These are phyloP conservation scores for Drosophila lini DNA, from an alignment of 1,140 invertebrate species.

Conservation along the genomic window DNA sequence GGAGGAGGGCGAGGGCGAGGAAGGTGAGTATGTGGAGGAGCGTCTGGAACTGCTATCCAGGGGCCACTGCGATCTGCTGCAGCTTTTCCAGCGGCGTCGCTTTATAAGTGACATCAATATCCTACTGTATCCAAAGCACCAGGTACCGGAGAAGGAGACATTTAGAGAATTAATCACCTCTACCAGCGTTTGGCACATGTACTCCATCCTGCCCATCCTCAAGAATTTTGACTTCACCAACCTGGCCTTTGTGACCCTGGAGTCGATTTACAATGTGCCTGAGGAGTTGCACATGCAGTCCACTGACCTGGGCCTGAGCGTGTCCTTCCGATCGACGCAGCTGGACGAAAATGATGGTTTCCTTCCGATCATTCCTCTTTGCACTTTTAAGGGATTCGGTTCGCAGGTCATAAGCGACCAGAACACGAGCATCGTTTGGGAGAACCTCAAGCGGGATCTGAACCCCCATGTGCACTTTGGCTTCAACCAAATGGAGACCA, in stretches of 20 bases:
- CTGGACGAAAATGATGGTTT: background rate
- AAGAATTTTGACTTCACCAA: constrained; percentile 66
- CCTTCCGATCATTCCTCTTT: constrained; percentile 31
- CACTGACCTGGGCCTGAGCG: constrained; percentile 43
- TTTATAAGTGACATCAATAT: constrained; percentile 54
- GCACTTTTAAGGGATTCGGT: constrained; percentile 54
- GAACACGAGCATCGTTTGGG: constrained; percentile 59
- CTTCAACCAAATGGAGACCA: constrained; percentile 58
- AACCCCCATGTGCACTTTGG: constrained; percentile 5
- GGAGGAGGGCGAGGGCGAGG: constrained; percentile 30
- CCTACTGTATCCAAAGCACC: constrained; percentile 60
- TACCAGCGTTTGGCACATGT: constrained; percentile 69
- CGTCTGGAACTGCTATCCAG: constrained; percentile 58
- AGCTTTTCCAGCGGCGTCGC: constrained; percentile 63
- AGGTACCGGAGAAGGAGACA: background rate
- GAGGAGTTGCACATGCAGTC: constrained; percentile 28
- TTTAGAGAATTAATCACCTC: constrained; percentile 43
- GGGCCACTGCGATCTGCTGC: constrained; percentile 70
- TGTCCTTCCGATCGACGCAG: constrained; percentile 49
- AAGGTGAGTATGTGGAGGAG: constrained; percentile 32
- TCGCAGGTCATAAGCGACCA: constrained; percentile 62
- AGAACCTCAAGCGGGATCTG: constrained; percentile 61
- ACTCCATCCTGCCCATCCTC: constrained; percentile 69
- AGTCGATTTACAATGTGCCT: constrained; percentile 67
- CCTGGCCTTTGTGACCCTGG: constrained; percentile 62